phyloP scores from a whole-genome alignment of 2,797 vertebrate species.

The Smutsia temminckii region DNA sequence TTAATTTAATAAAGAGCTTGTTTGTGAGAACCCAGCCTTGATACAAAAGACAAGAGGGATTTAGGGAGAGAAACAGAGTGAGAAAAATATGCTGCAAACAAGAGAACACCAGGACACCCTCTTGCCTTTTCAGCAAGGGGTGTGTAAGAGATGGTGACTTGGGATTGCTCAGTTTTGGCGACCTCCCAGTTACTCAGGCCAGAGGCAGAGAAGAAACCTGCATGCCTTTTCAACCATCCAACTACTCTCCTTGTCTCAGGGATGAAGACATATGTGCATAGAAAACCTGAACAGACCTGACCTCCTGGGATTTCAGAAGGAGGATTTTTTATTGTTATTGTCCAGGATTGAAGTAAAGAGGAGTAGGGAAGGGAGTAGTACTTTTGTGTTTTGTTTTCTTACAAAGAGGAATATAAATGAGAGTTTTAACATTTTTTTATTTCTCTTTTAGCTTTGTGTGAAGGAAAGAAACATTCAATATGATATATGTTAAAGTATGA shows the following conservation, averaged over 20 bases:
- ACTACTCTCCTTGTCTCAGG: neutral
- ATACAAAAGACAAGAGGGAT: conserved; percentile 65
- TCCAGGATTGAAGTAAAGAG: neutral
- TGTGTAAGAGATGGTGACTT: neutral
- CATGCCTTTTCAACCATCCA: neutral
- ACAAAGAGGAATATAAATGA: neutral
- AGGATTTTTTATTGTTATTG: neutral
- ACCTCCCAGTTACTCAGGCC: neutral
- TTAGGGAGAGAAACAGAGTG: neutral
- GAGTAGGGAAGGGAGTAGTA: neutral
- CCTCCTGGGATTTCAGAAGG: neutral
- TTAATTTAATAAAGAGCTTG: conserved; percentile 86
- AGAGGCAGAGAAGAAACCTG: neutral
- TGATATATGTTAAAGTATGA: neutral
- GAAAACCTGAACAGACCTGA: neutral
- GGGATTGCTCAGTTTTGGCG: neutral
- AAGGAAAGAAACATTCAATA: neutral
- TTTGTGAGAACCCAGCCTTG: conserved; percentile 80
- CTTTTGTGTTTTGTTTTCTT: neutral
- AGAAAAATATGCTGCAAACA: neutral
- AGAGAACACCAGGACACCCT: neutral
- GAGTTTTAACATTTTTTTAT: neutral
- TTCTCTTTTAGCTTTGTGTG: neutral
- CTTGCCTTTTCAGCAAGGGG: neutral
- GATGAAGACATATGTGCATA: neutral